Evolutionary conservation across 2,888 invertebrate genomes (phyloP).

Genomic region (Athalia cordata): DNA sequence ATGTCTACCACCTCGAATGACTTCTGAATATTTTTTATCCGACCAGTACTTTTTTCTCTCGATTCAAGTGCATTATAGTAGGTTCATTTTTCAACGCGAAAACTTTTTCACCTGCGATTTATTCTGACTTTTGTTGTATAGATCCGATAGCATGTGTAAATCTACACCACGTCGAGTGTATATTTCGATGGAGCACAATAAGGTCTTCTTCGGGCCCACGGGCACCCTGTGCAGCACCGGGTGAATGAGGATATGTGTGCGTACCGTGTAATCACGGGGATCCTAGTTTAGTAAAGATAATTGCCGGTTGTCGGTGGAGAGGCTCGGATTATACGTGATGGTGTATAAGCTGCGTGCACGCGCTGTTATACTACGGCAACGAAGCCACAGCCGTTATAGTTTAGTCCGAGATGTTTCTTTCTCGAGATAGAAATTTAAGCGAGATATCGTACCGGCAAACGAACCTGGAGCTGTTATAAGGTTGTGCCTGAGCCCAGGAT

Average conservation of each 20-base stretch:
- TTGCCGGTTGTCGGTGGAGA: constrained; percentile 65
- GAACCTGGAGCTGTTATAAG: too few relatives aligned
- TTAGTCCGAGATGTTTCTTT: constrained; percentile 18
- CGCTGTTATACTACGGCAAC: constrained; percentile 33
- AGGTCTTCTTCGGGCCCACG: constrained; percentile 6
- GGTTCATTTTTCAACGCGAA: too few relatives aligned
- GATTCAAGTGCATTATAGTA: too few relatives aligned
- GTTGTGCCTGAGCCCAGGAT: constrained; percentile 47
- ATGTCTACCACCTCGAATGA: too few relatives aligned
- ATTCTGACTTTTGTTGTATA: too few relatives aligned
- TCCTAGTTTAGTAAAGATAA: constrained; percentile 72
- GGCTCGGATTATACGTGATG: constrained; percentile 32
- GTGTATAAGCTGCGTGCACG: constrained; percentile 32
- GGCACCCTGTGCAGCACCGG: constrained; percentile 22
- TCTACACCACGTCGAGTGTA: too few relatives aligned
- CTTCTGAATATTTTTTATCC: too few relatives aligned
- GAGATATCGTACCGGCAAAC: constrained; percentile 40
- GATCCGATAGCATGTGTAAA: too few relatives aligned
- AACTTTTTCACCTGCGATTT: too few relatives aligned
- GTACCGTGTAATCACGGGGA: constrained; percentile 67
- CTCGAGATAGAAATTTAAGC: constrained; percentile 4
- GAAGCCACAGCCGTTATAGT: constrained; percentile 37
- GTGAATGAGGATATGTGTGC: constrained; percentile 10
- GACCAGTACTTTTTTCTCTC: too few relatives aligned
- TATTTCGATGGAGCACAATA: constrained; percentile 27